A percentile compares a stretch with the other conserved stretches of the same genome.
phyloP scores from a whole-genome alignment of 2,113 vertebrate species.

The Neolamprologus ventralis region DNA sequence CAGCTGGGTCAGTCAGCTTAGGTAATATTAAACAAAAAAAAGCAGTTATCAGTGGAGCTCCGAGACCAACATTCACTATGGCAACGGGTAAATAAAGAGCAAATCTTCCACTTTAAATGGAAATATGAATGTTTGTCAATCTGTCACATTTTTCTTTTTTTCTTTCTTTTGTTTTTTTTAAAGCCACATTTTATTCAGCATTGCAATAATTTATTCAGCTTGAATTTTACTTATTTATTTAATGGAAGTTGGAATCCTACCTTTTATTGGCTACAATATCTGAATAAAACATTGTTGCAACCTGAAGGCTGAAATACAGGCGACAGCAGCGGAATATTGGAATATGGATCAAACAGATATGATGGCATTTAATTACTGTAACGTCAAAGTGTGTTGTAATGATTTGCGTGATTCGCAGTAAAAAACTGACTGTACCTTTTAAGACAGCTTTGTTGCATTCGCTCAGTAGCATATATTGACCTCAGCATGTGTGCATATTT shows the following conservation, averaged over 20 bases:
- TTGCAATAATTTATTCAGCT: neutral
- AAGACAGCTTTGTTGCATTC: neutral
- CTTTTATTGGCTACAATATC: neutral
- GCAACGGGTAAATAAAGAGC: neutral
- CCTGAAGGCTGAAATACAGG: neutral
- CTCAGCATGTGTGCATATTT: neutral
- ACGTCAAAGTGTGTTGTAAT: neutral
- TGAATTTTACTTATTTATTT: neutral
- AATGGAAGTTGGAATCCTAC: neutral
- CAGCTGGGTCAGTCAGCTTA: neutral
- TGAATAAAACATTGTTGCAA: neutral
- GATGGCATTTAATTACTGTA: neutral
- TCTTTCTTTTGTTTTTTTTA: neutral
- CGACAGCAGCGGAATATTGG: neutral
- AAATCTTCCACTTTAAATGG: neutral
- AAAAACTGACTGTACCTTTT: neutral
- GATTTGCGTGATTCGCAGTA: neutral
- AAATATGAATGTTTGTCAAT: neutral
- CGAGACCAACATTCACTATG: neutral
- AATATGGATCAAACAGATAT: neutral
- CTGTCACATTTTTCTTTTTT: neutral
- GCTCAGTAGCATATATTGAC: neutral
- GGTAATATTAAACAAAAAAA: neutral
- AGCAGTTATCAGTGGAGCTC: neutral
- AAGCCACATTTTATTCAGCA: neutral